Conservation (phyloP, 2,797 vertebrate genomes). For the Nothura maculosa region DNA sequence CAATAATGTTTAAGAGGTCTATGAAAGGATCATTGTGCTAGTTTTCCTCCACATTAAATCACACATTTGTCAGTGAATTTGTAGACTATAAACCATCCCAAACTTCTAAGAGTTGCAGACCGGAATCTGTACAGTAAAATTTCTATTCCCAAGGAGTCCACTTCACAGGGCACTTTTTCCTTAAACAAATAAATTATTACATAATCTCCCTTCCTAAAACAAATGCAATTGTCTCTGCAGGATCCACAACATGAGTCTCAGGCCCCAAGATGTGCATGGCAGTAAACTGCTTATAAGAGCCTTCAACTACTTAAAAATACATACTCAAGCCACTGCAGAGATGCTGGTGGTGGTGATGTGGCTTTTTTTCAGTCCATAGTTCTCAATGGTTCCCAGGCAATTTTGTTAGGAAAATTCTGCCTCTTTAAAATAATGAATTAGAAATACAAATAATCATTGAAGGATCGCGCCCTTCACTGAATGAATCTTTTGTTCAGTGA, state of each 20-base stretch:
- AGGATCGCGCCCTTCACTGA: neutral
- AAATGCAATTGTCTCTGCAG: conserved; percentile 57
- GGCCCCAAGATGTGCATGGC: neutral
- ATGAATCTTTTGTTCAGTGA: neutral
- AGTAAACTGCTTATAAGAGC: neutral
- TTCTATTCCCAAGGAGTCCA: conserved; percentile 42
- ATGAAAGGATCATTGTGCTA: conserved; percentile 72
- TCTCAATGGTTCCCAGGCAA: neutral
- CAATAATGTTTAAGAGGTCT: conserved; percentile 45
- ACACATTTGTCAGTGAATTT: conserved; percentile 69
- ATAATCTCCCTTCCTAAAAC: conserved; percentile 42
- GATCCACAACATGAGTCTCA: neutral
- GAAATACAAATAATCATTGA: neutral
- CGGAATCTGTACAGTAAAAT: conserved; percentile 52
- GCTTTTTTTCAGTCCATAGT: neutral
- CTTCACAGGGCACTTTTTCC: neutral
- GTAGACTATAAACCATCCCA: conserved; percentile 64
- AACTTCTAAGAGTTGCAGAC: conserved; percentile 39
- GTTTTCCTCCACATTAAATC: conserved; percentile 60
- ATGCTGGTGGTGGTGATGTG: neutral
- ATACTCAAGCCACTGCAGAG: neutral
- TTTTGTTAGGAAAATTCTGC: neutral
- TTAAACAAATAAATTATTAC: conserved; percentile 55
- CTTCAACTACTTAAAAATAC: neutral
- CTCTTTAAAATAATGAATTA: neutral